These are phyloP conservation scores for Condylostylus longicornis DNA, from an alignment of 1,140 invertebrate genomes.

Conservation along the genomic window DNA sequence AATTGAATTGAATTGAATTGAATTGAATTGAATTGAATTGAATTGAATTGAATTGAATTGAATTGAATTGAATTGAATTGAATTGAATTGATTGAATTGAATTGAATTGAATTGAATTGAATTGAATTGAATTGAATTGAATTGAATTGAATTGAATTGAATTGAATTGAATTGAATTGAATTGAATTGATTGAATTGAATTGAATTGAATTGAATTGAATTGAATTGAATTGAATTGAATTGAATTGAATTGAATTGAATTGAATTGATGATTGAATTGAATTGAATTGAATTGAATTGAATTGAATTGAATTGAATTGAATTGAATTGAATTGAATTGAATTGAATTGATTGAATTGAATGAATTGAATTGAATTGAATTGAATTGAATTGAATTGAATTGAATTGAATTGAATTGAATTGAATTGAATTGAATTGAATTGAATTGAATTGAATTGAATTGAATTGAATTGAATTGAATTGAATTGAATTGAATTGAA, in stretches of 20 bases:
- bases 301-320: slow-evolving; percentile 2
- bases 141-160: slow-evolving; percentile 3
- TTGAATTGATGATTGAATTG: slow-evolving; percentile 2
- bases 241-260: slow-evolving; percentile 3
- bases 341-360: slow-evolving; percentile 4
- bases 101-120: slow-evolving; percentile 3
- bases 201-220: slow-evolving; percentile 4
- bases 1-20: slow-evolving; percentile 3
- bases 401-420: slow-evolving; percentile 1
- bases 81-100: slow-evolving; percentile 3
- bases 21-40: slow-evolving; percentile 2
- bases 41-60: slow-evolving; percentile 3
- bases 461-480: slow-evolving; percentile 3
- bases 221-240: not conserved
- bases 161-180: slow-evolving; percentile 2
- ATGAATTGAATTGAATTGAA: slow-evolving; percentile 3
- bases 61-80: slow-evolving; percentile 1
- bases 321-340: slow-evolving; percentile 2
- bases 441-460: slow-evolving; percentile 3
- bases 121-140: slow-evolving; percentile 3
- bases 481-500: slow-evolving; percentile 3
- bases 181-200: slow-evolving; percentile 4
- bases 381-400: slow-evolving; percentile 2
- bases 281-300: slow-evolving; percentile 3
- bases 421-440: slow-evolving; percentile 2